Evolutionary conservation across 1,140 invertebrate species (phyloP), one percentile per base, ranked within the genome.

Genomic region (Aradophagus sp.): DNA sequence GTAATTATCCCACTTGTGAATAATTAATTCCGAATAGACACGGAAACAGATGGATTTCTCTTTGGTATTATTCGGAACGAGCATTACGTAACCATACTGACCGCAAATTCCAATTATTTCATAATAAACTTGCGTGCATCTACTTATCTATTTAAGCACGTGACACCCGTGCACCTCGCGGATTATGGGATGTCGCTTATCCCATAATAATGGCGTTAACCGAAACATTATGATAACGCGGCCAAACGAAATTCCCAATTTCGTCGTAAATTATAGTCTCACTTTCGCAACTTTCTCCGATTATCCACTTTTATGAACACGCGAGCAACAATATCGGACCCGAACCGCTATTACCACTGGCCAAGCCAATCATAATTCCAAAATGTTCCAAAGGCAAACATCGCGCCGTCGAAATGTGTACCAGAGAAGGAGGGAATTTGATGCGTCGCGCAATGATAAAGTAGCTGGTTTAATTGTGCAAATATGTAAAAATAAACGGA

Each of bases 1-100:
- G 32, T 53, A 53, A 63, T 66, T 48, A 48, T 66, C 27, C 19
- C 36, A 29, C 29, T 41, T 81, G 73, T 78, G 73, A 79, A 81
- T 81, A 82, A 82, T 82, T 81, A 82, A 81, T 81, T 80, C 67
- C 73, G 61, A 76, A 71, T 71, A 52, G 31, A 48, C 34, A 38
- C 41, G 15, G 11, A 23, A 36, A 47, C 39, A 35, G 59, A 45
- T 55, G 26, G 52, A 68, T 55, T 65, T 63, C 47, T 52, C 17
- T 50, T 20, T 29, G 13, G 20, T 29, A 29, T 62, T 52, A 62
- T 65, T 44, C 14, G 35, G 5, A 14, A 26, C 47, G 72, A 34
- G 15, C 15, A 35, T 55, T 41, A 55, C 35, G 48, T 36, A 48
- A 63, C 59, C 59, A 14, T 47, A 34, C 48, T 48, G 35, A 29